phyloP scores from a whole-genome alignment of 2,888 invertebrate genomes.

The Microctonus brassicae region DNA sequence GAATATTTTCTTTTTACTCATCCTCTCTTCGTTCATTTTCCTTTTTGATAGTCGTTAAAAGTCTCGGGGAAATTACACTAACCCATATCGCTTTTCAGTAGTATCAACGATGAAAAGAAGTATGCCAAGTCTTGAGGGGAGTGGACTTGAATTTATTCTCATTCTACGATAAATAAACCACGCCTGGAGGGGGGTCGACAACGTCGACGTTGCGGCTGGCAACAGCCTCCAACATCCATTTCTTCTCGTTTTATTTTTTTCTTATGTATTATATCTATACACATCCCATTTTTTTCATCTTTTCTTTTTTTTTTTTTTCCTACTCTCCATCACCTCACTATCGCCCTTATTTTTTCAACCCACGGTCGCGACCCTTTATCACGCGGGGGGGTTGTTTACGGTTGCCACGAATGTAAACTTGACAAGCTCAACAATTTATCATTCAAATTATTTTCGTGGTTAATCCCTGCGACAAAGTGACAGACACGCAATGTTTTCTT shows the following conservation, averaged over 20 bases:
- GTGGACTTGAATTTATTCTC: slow-evolving; percentile 48
- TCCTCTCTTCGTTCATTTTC: not conserved
- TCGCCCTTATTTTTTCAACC: slow-evolving; percentile 20
- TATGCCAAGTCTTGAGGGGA: slow-evolving; percentile 17
- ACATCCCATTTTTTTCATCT: slow-evolving; percentile 27
- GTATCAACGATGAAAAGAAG: slow-evolving; percentile 23
- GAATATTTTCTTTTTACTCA: not conserved
- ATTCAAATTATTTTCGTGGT: slow-evolving; percentile 21
- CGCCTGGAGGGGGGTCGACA: slow-evolving; percentile 38
- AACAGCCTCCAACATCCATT: slow-evolving; percentile 16
- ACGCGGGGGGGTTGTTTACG: slow-evolving; percentile 12
- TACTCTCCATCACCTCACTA: slow-evolving; percentile 26
- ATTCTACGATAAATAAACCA: slow-evolving; percentile 48
- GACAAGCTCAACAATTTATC: slow-evolving; percentile 13
- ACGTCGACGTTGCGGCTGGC: slow-evolving; percentile 28
- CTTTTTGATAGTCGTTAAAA: not conserved
- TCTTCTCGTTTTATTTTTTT: slow-evolving; percentile 31
- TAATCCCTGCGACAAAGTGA: slow-evolving; percentile 16
- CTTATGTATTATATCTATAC: not conserved
- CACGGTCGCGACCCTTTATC: slow-evolving; percentile 29
- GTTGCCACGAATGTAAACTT: slow-evolving; percentile 1
- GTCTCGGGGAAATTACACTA: slow-evolving; percentile 48
- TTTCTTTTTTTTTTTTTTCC: slow-evolving; percentile 22
- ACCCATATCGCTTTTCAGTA: slow-evolving; percentile 47
- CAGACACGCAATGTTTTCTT: not conserved